Base-by-base conservation (phyloP, 2,888 invertebrate genomes). In the Sycophila texana region DNA sequence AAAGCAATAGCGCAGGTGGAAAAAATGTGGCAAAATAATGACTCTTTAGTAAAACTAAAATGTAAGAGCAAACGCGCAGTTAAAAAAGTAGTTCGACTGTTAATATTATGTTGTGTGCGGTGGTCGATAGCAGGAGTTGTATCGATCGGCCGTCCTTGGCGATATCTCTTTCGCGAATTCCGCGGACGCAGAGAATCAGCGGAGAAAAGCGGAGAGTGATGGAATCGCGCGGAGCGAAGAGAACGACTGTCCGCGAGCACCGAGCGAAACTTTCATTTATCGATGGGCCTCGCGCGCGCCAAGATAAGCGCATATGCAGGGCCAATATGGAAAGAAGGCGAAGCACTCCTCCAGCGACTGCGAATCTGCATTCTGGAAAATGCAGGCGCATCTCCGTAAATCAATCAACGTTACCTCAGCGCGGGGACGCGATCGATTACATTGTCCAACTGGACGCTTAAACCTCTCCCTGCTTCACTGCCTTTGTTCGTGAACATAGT, bases 311-410 rank as follows among this genome's bases (percentile, higher is more conserved):
- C 16, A 55, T 22, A 39, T 53, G 18, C 61, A 58, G 22, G 20
- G 18, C 60, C 70, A 71, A 68, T 75, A 79, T 79, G 74, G 74
- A 79, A 79, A 79, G 53, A 60, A 79, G 71, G 39, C 39, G 39
- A 39, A 39, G 39, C 39, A 7, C 47, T 13, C 12, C 61, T 22
- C 14, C 60, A n/a, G 1, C 51, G 63, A 57, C 26, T 26, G 49
- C 26, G 22, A 76, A 79, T 79, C 79, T 75, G 65, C 75, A 79
- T 79, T 75, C 75, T 79, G 71, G 75, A 79, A 79, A 75, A 79
- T 75, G 72, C 67, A 39, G 55, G n/a, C 26, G 22, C 78, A 78
- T 72, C 67, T 67, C 60, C 67, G 74, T 79, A 79, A 79, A 79
- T 79, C 79, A 75, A 79, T 79, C 79, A 79, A 67, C 30, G 75